These are phyloP conservation scores for Oikopleura dioica DNA, from an alignment of 23 tunicate genomes.

Conservation along the genomic window DNA sequence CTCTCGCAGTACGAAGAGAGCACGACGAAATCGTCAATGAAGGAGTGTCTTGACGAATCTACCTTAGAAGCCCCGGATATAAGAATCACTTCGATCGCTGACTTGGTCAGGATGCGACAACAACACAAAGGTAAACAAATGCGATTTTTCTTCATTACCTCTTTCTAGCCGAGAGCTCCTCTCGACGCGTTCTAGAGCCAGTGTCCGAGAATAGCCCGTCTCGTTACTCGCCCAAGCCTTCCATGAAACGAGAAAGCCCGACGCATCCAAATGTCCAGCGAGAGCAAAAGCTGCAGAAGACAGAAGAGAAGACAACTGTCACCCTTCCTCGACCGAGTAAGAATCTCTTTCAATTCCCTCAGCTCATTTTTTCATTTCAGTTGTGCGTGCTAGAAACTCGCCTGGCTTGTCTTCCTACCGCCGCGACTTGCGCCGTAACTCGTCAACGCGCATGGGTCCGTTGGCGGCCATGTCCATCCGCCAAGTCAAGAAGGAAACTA, in stretches of 20 bases:
- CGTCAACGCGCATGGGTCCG: constrained; percentile 2
- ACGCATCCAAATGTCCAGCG: not conserved
- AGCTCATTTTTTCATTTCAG: not conserved
- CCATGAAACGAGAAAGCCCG: constrained; percentile 12
- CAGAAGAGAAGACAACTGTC: not conserved
- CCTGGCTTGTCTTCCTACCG: not conserved
- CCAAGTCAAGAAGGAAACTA: not conserved
- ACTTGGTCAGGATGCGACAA: not conserved
- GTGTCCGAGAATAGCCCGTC: no score
- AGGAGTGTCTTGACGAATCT: not conserved
- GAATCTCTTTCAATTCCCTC: not conserved
- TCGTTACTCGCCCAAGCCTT: not conserved
- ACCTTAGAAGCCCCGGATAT: not conserved
- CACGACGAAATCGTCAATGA: not conserved
- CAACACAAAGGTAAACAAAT: no score
- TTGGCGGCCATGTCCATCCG: not conserved
- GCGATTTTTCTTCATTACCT: no score
- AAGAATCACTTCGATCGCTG: not conserved
- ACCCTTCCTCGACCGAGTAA: not conserved
- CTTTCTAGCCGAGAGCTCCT: no score
- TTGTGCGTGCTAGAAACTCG: not conserved
- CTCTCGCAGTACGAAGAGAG: not conserved
- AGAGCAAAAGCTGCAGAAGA: not conserved
- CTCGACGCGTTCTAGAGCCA: no score
- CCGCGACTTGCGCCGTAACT: not conserved